Conservation (phyloP, 2,113 vertebrate genomes). For the Prionailurus viverrinus region DNA sequence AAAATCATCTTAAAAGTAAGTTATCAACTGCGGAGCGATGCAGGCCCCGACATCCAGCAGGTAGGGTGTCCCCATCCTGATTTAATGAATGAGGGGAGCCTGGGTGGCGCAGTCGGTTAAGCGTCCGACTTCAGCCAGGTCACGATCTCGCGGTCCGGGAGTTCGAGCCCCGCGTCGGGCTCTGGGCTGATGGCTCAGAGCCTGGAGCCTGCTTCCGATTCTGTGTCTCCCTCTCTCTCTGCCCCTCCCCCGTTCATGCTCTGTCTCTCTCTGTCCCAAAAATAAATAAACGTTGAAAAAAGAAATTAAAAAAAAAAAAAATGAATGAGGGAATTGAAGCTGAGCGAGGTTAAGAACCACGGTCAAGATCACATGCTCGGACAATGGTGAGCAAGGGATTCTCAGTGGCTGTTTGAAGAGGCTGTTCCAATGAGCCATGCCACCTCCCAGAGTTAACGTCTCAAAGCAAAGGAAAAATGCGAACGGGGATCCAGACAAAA, state of each 20-base stretch:
- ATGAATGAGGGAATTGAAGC: background rate
- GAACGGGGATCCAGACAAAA: background rate
- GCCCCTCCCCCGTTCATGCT: too few species aligned
- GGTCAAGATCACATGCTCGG: background rate
- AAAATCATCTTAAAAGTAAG: background rate
- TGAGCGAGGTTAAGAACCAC: accelerated
- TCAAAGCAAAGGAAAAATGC: background rate
- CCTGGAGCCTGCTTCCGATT: too few species aligned
- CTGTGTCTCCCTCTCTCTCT: too few species aligned
- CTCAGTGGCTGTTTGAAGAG: background rate
- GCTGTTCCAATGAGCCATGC: background rate
- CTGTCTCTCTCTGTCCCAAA: too few species aligned
- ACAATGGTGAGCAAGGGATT: background rate
- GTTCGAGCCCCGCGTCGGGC: too few species aligned
- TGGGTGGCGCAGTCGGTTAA: too few species aligned
- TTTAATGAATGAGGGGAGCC: background rate
- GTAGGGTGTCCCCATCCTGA: background rate
- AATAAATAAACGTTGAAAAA: too few species aligned
- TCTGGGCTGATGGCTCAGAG: too few species aligned
- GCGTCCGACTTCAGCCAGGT: too few species aligned
- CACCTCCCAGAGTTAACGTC: background rate
- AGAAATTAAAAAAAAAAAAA: too few species aligned
- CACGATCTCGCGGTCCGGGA: too few species aligned
- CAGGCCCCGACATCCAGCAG: background rate
- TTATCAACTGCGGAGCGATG: background rate